Evolutionary conservation across 2,797 vertebrate genomes (phyloP).

Genomic region (Notolabrus celidotus): DNA sequence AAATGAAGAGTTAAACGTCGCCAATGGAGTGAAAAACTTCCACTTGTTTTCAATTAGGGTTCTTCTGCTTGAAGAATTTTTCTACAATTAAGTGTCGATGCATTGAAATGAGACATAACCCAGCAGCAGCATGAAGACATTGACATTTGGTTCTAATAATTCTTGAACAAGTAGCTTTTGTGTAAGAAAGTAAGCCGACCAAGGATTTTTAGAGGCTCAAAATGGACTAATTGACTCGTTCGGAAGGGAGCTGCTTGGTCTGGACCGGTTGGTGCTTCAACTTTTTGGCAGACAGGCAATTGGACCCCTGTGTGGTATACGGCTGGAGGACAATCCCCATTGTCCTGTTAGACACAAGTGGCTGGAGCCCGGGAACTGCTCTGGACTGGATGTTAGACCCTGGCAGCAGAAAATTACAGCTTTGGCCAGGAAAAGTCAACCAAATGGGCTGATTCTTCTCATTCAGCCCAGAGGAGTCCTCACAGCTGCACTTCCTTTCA

Average conservation of each 20-base stretch:
- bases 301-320: conserved; percentile 50
- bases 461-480: conserved; percentile 75
- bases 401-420: conserved; percentile 68
- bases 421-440: conserved; percentile 75
- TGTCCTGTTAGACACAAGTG: conserved; percentile 64
- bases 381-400: conserved; percentile 59
- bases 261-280: conserved; percentile 26
- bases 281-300: conserved; percentile 39
- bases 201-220: background rate
- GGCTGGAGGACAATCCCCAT: conserved; percentile 60
- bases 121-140: background rate
- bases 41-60: conserved; percentile 40
- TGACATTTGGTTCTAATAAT: conserved; percentile 7
- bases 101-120: conserved; percentile 21
- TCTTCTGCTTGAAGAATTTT: conserved; percentile 13
- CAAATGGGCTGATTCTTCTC: conserved; percentile 82
- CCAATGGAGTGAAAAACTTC: conserved; percentile 28
- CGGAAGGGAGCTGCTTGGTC: conserved; percentile 16
- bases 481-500: conserved; percentile 81
- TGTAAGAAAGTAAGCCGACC: conserved; percentile 4
- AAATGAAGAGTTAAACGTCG: conserved; percentile 3
- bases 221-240: conserved; percentile 32
- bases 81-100: conserved; percentile 11
- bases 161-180: conserved; percentile 18
- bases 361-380: conserved; percentile 61